Conservation (phyloP, 2,113 vertebrate genomes). For the Cololabis saira region DNA sequence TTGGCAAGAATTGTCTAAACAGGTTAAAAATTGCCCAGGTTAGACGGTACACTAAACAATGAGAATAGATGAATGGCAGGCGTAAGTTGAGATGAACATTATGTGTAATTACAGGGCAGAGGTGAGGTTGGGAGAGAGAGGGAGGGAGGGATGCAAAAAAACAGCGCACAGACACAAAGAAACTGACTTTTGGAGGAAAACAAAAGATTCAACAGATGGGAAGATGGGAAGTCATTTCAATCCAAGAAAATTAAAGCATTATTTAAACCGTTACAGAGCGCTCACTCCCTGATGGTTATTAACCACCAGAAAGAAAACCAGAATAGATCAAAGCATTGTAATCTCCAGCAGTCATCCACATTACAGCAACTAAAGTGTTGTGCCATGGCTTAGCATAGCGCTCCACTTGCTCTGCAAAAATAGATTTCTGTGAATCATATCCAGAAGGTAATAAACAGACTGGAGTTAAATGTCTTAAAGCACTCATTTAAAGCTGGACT, state of each 20-base stretch:
- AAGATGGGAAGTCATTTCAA: constrained; percentile 22
- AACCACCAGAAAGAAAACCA: constrained; percentile 44
- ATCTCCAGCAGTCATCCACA: constrained; percentile 40
- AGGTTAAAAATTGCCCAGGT: constrained; percentile 31
- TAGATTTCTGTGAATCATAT: constrained; percentile 37
- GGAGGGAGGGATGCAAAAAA: constrained; percentile 43
- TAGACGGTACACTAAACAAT: constrained; percentile 21
- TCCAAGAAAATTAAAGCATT: constrained; percentile 40
- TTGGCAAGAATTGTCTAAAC: neutral
- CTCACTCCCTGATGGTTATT: constrained; percentile 37
- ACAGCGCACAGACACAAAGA: constrained; percentile 57
- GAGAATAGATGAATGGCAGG: constrained; percentile 44
- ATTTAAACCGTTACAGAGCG: constrained; percentile 33
- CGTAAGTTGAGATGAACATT: constrained; percentile 48
- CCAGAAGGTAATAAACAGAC: constrained; percentile 30
- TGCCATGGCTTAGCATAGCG: constrained; percentile 48
- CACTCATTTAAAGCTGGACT: constrained; percentile 29
- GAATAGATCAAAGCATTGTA: constrained; percentile 61
- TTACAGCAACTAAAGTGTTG: constrained; percentile 25
- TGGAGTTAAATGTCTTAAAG: constrained; percentile 30
- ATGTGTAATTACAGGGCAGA: constrained; percentile 65
- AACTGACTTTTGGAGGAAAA: constrained; percentile 35
- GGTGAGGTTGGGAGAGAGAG: constrained; percentile 39
- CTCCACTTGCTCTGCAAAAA: constrained; percentile 53
- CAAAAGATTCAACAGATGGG: constrained; percentile 22